Evolutionary conservation across 2,888 invertebrate genomes (phyloP), one percentile per base, ranked within the genome.

Genomic region (Girardia tigrina): DNA sequence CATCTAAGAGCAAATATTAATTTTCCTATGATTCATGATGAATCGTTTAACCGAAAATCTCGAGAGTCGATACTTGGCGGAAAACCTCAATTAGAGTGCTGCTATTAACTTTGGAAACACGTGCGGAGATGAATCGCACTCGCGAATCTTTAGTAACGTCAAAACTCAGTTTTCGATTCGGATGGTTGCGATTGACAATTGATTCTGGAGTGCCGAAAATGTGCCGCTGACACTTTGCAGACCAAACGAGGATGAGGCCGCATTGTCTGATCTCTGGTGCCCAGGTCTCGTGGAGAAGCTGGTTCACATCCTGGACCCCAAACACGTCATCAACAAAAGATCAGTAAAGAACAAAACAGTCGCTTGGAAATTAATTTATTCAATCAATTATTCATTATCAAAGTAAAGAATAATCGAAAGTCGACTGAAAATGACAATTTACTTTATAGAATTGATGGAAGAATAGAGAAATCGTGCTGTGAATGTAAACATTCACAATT

Each of bases 241-340:
- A 91, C 74, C 91, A 87, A 81, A 89, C 89, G 75, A 92, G 88
- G 74, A 92, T 88, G 56, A 89, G 82, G n/a, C 88, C 87, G 80
- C 91, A 90, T 1, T 86, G 86, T 6, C 83, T 85, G 0, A 92
- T 84, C 77, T 89, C 88, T 0, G 86, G 84, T 12, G 87, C 84
- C 92, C 92, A 92, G 0, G 86, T 81, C 0, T 86, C 84, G 29
- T 91, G 80, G 70, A 91, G 87, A 2, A 77, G 27, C 16, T 75
- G 26, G 26, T 26, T n/a, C 4, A 77, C 77, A 4, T 76, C 76
- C 71, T 76, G n/a, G n/a, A n/a, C n/a, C n/a, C n/a, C n/a, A n/a
- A n/a, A n/a, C n/a, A n/a, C n/a, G n/a, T n/a, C n/a, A n/a, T n/a
- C n/a, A n/a, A n/a, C n/a, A n/a, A n/a, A n/a, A n/a, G n/a, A n/a